These are phyloP conservation scores for Cyrtonyx montezumae DNA, from an alignment of 2,113 vertebrate genomes.

Conservation along the genomic window DNA sequence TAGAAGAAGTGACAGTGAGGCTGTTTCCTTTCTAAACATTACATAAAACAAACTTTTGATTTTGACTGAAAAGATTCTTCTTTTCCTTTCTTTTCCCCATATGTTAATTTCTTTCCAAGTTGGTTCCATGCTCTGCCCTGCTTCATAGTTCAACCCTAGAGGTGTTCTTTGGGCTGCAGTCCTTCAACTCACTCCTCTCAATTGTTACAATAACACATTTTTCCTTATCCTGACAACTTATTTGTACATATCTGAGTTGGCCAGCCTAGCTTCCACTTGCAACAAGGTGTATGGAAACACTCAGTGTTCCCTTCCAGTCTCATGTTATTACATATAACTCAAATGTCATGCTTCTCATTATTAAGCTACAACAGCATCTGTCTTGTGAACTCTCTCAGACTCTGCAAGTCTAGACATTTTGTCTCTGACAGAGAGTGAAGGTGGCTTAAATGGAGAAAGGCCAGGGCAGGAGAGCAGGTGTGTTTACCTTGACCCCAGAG, in stretches of 20 bases:
- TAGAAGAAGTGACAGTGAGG: background rate
- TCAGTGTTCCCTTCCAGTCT: background rate
- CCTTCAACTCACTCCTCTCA: background rate
- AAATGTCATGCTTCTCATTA: accelerated
- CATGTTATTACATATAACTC: accelerated
- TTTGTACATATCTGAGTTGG: background rate
- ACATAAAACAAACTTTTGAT: background rate
- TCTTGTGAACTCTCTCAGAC: background rate
- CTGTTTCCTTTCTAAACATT: background rate
- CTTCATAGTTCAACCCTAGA: background rate
- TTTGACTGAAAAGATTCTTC: background rate
- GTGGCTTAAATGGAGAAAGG: background rate
- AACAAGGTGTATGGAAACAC: background rate
- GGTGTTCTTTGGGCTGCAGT: background rate
- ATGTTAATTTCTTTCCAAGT: background rate
- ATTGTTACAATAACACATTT: background rate
- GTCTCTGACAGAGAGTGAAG: accelerated
- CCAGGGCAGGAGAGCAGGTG: background rate
- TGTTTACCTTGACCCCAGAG: background rate
- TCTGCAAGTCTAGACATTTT: background rate
- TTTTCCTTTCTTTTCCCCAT: background rate
- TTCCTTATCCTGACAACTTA: background rate
- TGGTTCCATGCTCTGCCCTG: background rate
- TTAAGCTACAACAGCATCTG: background rate
- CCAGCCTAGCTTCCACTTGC: background rate